A percentile compares a stretch with the other conserved stretches of the same genome.
Conservation (phyloP, 2,888 invertebrate genomes). For the Alloplasta piceator region DNA sequence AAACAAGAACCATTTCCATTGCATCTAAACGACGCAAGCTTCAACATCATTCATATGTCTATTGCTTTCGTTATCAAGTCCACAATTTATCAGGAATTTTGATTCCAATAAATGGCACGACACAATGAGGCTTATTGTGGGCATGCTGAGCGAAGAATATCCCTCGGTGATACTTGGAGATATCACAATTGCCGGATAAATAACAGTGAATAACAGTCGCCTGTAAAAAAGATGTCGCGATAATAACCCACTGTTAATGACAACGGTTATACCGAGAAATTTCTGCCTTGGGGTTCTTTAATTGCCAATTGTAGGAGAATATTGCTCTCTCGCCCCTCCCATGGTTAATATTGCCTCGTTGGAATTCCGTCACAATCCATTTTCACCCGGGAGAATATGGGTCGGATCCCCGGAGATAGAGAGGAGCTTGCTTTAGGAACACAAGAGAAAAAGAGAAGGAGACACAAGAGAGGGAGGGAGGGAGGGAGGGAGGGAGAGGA, state of each 20-base stretch:
- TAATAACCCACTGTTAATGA: neutral
- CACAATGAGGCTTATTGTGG: too few relatives aligned
- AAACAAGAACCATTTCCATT: too few relatives aligned
- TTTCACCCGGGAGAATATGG: constrained; percentile 40
- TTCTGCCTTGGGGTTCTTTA: neutral
- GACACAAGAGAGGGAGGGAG: constrained; percentile 18
- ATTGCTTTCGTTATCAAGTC: too few relatives aligned
- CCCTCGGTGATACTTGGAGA: too few relatives aligned
- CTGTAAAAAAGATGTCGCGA: neutral
- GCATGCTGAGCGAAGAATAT: too few relatives aligned
- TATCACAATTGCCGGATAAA: too few relatives aligned
- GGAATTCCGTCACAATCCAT: constrained; percentile 42
- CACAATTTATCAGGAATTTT: too few relatives aligned
- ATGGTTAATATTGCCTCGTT: neutral
- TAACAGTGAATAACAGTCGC: too few relatives aligned
- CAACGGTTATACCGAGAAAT: constrained; percentile 3
- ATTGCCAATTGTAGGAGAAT: constrained; percentile 38
- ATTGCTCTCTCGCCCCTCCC: constrained; percentile 9
- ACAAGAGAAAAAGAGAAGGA: neutral
- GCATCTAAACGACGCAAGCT: too few relatives aligned
- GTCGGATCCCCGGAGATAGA: constrained; percentile 50
- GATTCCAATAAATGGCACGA: too few relatives aligned
- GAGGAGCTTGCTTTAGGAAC: constrained; percentile 22
- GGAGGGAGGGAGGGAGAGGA: neutral
- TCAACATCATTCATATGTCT: too few relatives aligned